Evolutionary conservation across 2,797 vertebrate species (phyloP).

Genomic region (Rhynchonycteris naso): DNA sequence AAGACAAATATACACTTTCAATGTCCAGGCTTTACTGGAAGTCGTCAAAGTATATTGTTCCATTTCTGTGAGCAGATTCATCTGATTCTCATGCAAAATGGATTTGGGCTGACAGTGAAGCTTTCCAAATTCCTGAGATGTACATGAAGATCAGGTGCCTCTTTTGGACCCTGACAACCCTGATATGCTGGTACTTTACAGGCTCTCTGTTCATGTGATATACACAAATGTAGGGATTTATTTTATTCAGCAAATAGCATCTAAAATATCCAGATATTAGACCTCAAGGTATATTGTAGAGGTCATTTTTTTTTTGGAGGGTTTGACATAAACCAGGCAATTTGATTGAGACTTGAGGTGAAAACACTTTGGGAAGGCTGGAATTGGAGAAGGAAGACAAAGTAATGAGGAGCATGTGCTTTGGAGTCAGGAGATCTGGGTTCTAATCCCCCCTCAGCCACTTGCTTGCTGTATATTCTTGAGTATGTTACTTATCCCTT

Average conservation of each 20-base stretch:
- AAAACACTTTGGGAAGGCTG: not conserved
- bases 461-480: not conserved
- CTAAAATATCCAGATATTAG: not conserved
- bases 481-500: slow-evolving; percentile 16
- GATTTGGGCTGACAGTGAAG: not conserved
- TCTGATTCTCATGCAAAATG: not conserved
- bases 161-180: not conserved
- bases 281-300: not conserved
- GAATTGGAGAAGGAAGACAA: not conserved
- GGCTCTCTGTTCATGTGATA: not conserved
- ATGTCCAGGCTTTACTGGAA: slow-evolving; percentile 37
- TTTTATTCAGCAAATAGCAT: not conserved
- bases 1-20: slow-evolving; percentile 17
- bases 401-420: not conserved
- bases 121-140: slow-evolving; percentile 15
- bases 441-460: not conserved
- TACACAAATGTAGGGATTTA: not conserved
- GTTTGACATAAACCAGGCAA: not conserved
- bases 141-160: not conserved
- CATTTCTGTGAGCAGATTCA: not conserved
- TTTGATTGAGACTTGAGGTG: not conserved
- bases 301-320: not conserved
- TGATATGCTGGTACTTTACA: not conserved
- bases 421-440: not conserved
- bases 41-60: not conserved